Evolutionary conservation across 2,888 invertebrate genomes (phyloP).

Genomic region (Toxonevra muliebris): DNA sequence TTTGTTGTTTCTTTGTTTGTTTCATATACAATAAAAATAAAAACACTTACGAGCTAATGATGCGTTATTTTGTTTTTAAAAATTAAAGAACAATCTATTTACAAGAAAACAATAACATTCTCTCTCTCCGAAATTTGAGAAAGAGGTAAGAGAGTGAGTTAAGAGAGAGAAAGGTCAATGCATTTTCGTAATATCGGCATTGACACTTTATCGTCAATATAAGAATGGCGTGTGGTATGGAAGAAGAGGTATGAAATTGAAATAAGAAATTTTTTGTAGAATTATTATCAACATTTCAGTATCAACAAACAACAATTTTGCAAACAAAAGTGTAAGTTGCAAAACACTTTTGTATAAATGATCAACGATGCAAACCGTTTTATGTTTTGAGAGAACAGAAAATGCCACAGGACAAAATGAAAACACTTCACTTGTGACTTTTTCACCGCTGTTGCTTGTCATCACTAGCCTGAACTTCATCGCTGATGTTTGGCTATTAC

Average conservation of each 20-base stretch:
- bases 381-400: background rate
- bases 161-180: conserved; percentile 12
- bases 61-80: conserved; percentile 53
- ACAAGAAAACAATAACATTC: conserved; percentile 46
- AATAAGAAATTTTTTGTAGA: conserved; percentile 24
- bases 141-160: conserved; percentile 16
- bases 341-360: too few species aligned
- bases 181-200: background rate
- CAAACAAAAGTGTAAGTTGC: background rate
- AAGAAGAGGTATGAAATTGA: conserved; percentile 14
- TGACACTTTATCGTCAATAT: conserved; percentile 28
- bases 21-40: conserved; percentile 60
- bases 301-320: conserved; percentile 9
- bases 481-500: conserved; percentile 10
- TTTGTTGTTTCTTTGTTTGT: conserved; percentile 64
- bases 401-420: too few species aligned
- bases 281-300: conserved; percentile 21
- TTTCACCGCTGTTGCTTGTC: background rate
- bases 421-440: conserved; percentile 10
- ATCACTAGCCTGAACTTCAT: conserved; percentile 3
- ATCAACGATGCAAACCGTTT: too few species aligned
- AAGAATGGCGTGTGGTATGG: conserved; percentile 30
- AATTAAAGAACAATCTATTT: conserved; percentile 54
- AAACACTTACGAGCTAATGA: conserved; percentile 61
- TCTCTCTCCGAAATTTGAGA: conserved; percentile 35